Percentiles rank a stretch among this genome's conserved stretches.
Conservation (phyloP, 2,888 invertebrate genomes). For the Athripsodes cinereus region DNA sequence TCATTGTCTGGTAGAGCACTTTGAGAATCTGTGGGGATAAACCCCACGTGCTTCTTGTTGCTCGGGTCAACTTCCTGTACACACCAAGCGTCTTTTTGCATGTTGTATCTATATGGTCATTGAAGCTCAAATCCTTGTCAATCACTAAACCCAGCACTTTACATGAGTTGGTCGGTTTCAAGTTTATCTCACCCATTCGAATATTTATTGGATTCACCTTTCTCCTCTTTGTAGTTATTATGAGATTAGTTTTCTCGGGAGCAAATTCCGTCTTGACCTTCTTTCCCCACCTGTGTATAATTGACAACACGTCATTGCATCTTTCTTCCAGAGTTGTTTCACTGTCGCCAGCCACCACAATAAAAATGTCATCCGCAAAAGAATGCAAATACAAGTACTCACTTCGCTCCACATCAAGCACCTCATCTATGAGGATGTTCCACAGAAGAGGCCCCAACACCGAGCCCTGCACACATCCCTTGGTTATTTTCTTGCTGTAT, state of each 20-base stretch:
- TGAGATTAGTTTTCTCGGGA: neutral
- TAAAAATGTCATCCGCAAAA: neutral
- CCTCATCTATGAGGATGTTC: too few relatives aligned
- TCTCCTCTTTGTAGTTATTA: neutral
- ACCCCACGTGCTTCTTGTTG: too few relatives aligned
- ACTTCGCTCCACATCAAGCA: neutral
- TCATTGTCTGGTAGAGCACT: too few relatives aligned
- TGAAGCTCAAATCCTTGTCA: neutral
- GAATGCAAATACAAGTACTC: neutral
- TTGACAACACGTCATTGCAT: neutral
- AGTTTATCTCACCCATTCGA: neutral
- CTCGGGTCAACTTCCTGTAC: too few relatives aligned
- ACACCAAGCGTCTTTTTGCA: neutral
- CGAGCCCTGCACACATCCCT: neutral
- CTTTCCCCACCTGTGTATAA: neutral
- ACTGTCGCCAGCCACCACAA: neutral
- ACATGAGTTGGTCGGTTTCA: neutral
- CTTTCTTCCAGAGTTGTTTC: neutral
- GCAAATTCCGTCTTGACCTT: neutral
- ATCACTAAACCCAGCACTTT: too few relatives aligned
- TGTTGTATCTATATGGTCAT: too few relatives aligned
- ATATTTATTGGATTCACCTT: neutral
- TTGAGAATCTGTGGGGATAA: too few relatives aligned
- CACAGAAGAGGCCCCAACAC: neutral
- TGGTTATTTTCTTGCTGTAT: neutral